phyloP scores from a whole-genome alignment of 2,797 vertebrate species.

The Distichodus sexfasciatus region DNA sequence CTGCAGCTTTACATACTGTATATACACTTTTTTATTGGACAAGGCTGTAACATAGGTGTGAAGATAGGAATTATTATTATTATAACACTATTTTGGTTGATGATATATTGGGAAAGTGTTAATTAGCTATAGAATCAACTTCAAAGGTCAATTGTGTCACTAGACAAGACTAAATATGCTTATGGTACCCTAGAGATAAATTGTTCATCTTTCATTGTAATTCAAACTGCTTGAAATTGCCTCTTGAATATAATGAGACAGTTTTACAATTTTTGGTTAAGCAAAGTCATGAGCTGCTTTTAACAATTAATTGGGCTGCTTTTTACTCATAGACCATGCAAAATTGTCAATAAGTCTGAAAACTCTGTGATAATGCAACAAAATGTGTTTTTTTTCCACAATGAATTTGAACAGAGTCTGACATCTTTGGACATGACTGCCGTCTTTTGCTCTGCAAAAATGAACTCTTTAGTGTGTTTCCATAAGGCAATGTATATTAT shows the following conservation, averaged over 20 bases:
- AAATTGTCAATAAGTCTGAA: not conserved
- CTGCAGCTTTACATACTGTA: no score
- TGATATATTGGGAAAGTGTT: not conserved
- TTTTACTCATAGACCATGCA: not conserved
- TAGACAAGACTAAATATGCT: not conserved
- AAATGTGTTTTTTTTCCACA: not conserved
- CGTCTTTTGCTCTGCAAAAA: not conserved
- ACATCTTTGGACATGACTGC: not conserved
- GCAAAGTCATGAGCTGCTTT: not conserved
- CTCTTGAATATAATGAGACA: not conserved
- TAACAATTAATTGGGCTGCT: not conserved
- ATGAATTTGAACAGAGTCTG: not conserved
- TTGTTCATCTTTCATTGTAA: not conserved
- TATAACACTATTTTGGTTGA: not conserved
- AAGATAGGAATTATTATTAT: not conserved
- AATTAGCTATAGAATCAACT: conserved; percentile 1
- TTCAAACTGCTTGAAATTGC: not conserved
- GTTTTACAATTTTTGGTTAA: not conserved
- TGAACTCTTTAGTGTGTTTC: not conserved
- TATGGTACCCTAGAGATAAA: not conserved
- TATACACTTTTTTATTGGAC: no score
- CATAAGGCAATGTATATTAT: not conserved
- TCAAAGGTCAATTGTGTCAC: conserved; percentile 5
- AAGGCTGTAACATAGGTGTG: no score
- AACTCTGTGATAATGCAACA: not conserved